phyloP scores from a whole-genome alignment of 2,888 invertebrate species.

The Andrena praecox region DNA sequence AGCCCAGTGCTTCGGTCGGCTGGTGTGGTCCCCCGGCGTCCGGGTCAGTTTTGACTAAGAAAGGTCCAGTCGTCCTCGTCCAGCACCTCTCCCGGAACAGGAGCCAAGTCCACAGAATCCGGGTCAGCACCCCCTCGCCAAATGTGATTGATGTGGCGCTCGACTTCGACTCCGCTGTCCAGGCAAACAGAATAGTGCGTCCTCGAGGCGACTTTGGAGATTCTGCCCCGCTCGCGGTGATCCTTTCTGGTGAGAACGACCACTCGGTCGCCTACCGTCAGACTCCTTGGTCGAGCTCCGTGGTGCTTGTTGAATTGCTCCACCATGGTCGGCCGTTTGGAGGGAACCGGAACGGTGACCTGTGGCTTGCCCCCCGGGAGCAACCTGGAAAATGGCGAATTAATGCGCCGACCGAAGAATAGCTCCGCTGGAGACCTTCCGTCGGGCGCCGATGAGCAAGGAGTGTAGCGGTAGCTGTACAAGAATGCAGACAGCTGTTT shows the following conservation, averaged over 20 bases:
- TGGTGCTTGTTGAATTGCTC: neutral
- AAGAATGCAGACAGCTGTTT: neutral
- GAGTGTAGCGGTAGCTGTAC: neutral
- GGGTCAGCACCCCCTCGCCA: neutral
- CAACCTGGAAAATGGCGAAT: neutral
- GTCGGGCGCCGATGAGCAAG: neutral
- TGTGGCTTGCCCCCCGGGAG: neutral
- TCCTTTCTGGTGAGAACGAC: neutral
- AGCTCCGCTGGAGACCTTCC: neutral
- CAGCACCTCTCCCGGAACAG: neutral
- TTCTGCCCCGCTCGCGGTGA: neutral
- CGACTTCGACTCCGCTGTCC: neutral
- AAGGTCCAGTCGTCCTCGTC: neutral
- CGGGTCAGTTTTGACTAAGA: neutral
- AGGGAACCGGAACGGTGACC: neutral
- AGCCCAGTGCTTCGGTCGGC: too few species aligned
- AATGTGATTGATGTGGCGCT: neutral
- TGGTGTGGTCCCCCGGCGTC: too few species aligned
- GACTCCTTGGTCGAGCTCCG: neutral
- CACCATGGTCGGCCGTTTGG: neutral
- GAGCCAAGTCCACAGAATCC: neutral
- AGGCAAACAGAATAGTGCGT: neutral
- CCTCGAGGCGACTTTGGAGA: neutral
- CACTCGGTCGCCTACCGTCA: neutral
- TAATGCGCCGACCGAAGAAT: neutral